Conservation (phyloP, 2,797 vertebrate species). For the Hirundo rustica region DNA sequence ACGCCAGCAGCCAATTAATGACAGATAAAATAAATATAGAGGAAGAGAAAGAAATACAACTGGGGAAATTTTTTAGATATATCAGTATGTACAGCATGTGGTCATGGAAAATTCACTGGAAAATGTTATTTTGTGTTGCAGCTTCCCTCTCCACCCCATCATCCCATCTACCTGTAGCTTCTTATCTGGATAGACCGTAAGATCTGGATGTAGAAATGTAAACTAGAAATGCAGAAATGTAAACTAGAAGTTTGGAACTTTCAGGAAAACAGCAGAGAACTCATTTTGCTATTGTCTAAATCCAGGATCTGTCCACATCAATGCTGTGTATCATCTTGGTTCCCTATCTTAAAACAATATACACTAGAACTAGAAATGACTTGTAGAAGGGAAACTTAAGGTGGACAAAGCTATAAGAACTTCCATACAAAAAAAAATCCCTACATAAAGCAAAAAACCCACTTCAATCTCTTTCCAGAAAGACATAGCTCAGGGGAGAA, state of each 20-base stretch:
- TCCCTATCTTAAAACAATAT: neutral
- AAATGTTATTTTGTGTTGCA: neutral
- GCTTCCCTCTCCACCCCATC: neutral
- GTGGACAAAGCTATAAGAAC: neutral
- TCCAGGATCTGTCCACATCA: neutral
- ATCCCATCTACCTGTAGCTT: neutral
- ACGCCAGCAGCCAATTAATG: neutral
- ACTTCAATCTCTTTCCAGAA: neutral
- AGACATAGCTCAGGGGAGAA: neutral
- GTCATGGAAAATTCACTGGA: neutral
- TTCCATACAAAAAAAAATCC: neutral
- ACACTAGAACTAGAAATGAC: neutral
- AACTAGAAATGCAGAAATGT: neutral
- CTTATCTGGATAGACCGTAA: too few relatives aligned
- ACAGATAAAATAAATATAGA: neutral
- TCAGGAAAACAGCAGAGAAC: neutral
- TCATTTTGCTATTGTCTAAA: neutral
- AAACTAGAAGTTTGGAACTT: neutral
- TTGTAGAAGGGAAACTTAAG: neutral
- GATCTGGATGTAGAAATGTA: neutral
- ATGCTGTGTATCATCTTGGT: neutral
- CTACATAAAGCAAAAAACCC: neutral
- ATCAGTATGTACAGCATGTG: accelerated
- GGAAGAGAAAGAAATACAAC: neutral
- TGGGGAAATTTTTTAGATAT: accelerated